Base-by-base conservation (phyloP, 2,797 vertebrate species). In the Smutsia temminckii region DNA sequence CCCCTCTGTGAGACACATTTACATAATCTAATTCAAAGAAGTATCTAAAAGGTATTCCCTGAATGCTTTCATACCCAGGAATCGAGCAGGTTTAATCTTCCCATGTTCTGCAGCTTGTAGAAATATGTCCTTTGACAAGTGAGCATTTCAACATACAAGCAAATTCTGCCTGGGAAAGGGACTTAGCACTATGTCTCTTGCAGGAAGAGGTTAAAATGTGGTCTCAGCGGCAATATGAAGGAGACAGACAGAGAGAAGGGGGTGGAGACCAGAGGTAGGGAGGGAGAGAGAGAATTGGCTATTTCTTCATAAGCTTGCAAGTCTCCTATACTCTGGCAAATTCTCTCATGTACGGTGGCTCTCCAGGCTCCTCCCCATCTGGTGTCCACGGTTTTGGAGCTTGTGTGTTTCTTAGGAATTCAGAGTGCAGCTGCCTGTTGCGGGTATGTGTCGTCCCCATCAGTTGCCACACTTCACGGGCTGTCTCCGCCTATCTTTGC, bases 391-490 rank as follows among this genome's bases (percentile, higher is more conserved):
- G 64, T 74, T 74, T 79, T 4, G 27, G 18, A 49, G 42, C 59
- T 57, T 49, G 55, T 3, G 0, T 72, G 42, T 93, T 72, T 91
- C 64, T 71, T 69, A 85, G 83, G 75, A 88, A 57, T 66, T 71
- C 29, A 64, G 55, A 79, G 32, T 12, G 3, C 42, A 74, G 46
- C 68, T 55, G n/a, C 57, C 61, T 93, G 29, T 74, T 69, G 49
- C 74, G 69, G 10, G 53, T 87, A 1, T 42, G 42, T 68, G 68
- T 94, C 88, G 68, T 94, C 88, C 94, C 64, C 55, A 74, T 84
- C 71, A 3, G 63, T 96, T 97, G 83, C 95, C 85, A 95, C 74
- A 91, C 72, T 90, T 94, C 32, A 29, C 80, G 27, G 0, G 18
- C 95, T 84, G 83, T 85, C 74, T 86, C 84, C 5, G 23, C 46